These are phyloP conservation scores for Sylvicola cinctus DNA, from an alignment of 2,888 invertebrate genomes.

Conservation along the genomic window DNA sequence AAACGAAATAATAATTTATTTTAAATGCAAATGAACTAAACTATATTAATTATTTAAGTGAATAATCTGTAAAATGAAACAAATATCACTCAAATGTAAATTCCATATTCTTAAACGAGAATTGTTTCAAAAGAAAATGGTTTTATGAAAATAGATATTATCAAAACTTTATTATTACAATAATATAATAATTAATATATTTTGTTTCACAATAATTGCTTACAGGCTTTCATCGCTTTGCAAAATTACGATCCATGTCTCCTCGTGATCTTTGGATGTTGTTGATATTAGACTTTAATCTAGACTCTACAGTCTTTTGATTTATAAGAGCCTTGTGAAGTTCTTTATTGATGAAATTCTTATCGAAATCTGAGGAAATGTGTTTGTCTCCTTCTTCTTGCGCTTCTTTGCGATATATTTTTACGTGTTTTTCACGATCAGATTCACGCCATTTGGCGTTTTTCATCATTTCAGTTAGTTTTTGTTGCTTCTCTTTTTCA, in stretches of 20 bases:
- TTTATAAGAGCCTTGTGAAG: slow-evolving; percentile 28
- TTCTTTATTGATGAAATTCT: slow-evolving; percentile 28
- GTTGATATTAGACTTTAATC: slow-evolving; percentile 74
- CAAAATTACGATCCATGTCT: slow-evolving; percentile 73
- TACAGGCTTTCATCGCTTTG: slow-evolving; percentile 36
- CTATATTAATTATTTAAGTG: no score
- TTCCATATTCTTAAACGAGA: no score
- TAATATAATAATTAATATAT: no score
- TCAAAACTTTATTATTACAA: no score
- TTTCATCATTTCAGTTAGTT: slow-evolving; percentile 59
- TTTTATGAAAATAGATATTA: no score
- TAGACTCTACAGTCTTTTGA: slow-evolving; percentile 53
- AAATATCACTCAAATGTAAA: no score
- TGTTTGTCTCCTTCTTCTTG: slow-evolving; percentile 27
- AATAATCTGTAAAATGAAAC: no score
- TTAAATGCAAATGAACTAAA: no score
- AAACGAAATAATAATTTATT: no score
- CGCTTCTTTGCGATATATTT: slow-evolving; percentile 37
- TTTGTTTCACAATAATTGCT: no score
- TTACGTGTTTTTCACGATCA: slow-evolving; percentile 41
- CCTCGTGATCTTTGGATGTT: slow-evolving; percentile 65
- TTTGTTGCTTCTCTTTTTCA: slow-evolving; percentile 45
- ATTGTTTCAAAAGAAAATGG: no score
- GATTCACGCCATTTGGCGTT: slow-evolving; percentile 53
- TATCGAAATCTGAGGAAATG: slow-evolving; percentile 27